Base-by-base conservation (phyloP, 2,797 vertebrate genomes). In the Scolopax rusticola region DNA sequence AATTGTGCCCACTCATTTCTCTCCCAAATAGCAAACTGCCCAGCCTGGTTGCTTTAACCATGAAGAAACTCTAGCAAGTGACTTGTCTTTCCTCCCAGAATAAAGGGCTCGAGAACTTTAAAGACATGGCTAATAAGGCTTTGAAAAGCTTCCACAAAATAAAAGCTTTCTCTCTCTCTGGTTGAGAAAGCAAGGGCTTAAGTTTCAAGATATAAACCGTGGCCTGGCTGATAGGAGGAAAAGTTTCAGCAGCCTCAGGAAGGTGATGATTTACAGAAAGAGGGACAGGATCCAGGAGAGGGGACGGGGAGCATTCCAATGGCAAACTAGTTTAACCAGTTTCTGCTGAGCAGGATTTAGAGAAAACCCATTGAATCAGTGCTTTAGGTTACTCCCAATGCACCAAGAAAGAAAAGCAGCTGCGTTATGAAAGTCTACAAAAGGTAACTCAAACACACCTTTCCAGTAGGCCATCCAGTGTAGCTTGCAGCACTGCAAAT, bases 181-280 rank as follows among this genome's bases (percentile, higher is more conserved):
- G n/a, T 17, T 95, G 71, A 94, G 60, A 95, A 93, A 94, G 92
- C 64, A 90, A 85, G 38, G 64, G 61, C 54, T 95, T 93, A 80
- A 61, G 41, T 96, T 95, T 92, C 94, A 87, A 87, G 77, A 87
- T 51, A 65, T 27, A 94, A 94, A 87, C 45, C 53, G 51, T 1
- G 70, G 71, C 60, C 54, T 87, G 23, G 9, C 2, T 83, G 84
- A 95, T 68, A 82, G 0, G 41, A 94, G 81, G 81, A 92, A 88
- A 75, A 80, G 81, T 90, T 96, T 82, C 86, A 95, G 86, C 86
- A 80, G 84, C 60, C 61, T 92, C 36, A 57, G 65, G 84, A 87
- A 95, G 96, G 95, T 96, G 93, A 97, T 97, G 96, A 97, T 97
- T 97, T 97, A 97, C 95, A 97, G 96, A 96, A 94, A 93, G 77